These are phyloP conservation scores for Pluvianellus socialis DNA, from an alignment of 2,113 vertebrate genomes.

Conservation along the genomic window DNA sequence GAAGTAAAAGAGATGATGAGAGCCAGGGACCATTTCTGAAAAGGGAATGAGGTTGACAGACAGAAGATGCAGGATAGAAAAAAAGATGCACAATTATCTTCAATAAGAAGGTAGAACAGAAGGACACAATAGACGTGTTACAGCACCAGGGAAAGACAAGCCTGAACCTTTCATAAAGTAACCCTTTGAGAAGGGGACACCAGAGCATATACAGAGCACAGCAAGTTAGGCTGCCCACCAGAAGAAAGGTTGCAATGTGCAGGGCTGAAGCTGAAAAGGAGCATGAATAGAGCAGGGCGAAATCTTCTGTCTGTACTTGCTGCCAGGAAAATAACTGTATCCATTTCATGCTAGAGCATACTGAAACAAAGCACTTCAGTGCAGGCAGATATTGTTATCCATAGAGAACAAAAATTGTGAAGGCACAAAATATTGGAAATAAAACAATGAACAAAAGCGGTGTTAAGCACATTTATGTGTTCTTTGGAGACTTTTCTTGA, in stretches of 20 bases:
- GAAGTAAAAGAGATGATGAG: background rate
- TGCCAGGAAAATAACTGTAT: background rate
- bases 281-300: background rate
- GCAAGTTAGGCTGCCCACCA: background rate
- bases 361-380: background rate
- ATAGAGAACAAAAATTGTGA: background rate
- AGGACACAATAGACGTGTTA: background rate
- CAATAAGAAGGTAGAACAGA: background rate
- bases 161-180: background rate
- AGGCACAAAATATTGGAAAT: background rate
- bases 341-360: background rate
- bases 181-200: background rate
- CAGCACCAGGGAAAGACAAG: background rate
- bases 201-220: background rate
- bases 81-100: background rate
- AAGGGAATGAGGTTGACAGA: background rate
- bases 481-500: background rate
- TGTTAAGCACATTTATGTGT: background rate
- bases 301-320: background rate
- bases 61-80: background rate
- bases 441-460: background rate
- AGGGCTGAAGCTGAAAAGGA: background rate
- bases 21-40: background rate
- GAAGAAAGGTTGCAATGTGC: background rate
- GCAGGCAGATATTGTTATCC: background rate